Conservation (phyloP, 2,113 vertebrate species). For the Barnardius zonarius region DNA sequence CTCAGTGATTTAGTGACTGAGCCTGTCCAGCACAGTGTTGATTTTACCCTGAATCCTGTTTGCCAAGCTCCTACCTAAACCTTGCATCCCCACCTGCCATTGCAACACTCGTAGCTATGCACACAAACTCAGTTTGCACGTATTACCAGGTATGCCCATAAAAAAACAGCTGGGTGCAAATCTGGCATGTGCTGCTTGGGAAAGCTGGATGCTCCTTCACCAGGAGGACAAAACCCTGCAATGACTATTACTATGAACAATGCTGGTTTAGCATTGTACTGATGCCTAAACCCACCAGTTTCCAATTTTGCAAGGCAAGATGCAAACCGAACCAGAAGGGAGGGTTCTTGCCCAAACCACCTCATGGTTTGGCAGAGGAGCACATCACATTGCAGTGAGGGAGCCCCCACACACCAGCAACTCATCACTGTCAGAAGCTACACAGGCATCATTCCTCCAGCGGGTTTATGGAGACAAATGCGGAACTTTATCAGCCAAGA, state of each 20-base stretch:
- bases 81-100: neutral
- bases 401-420: neutral
- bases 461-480: neutral
- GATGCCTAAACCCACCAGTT: neutral
- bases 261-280: neutral
- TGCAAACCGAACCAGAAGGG: neutral
- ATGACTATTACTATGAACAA: neutral
- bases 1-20: neutral
- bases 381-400: fast-evolving
- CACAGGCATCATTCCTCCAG: neutral
- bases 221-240: neutral
- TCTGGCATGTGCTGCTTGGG: neutral
- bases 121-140: neutral
- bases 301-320: neutral
- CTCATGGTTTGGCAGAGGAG: neutral
- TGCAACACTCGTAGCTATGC: neutral
- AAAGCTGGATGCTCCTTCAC: neutral
- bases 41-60: neutral
- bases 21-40: neutral
- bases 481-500: neutral
- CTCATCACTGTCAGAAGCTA: neutral
- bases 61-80: neutral
- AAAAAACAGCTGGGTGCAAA: neutral
- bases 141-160: neutral
- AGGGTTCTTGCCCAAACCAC: neutral